Percentiles rank a stretch among this genome's conserved stretches.
These are phyloP conservation scores for Aphodius granarius DNA, from an alignment of 2,888 invertebrate species.

Conservation along the genomic window DNA sequence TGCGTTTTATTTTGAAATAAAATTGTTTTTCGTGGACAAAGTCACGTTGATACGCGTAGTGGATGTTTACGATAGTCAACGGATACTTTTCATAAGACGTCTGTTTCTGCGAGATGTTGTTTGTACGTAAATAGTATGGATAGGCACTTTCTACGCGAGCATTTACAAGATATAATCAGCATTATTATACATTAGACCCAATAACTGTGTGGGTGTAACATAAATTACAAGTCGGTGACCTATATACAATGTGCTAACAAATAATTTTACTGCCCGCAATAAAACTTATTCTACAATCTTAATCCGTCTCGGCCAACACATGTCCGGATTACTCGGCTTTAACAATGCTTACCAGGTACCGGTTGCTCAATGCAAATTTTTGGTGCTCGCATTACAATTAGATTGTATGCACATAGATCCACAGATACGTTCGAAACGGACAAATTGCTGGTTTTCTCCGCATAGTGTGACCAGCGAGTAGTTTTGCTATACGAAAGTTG, in stretches of 20 bases:
- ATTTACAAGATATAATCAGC: constrained; percentile 4
- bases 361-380: not conserved
- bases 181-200: constrained; percentile 8
- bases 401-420: not conserved
- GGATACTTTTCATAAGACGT: too few relatives aligned
- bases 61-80: too few relatives aligned
- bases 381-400: not conserved
- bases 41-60: too few relatives aligned
- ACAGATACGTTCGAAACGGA: not conserved
- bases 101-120: too few relatives aligned
- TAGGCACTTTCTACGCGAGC: too few relatives aligned
- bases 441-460: not conserved
- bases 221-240: not conserved
- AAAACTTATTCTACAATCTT: constrained; percentile 10
- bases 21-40: too few relatives aligned
- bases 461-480: too few relatives aligned
- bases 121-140: too few relatives aligned
- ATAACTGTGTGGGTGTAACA: constrained; percentile 5
- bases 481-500: not conserved
- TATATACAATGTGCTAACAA: constrained; percentile 10
- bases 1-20: too few relatives aligned
- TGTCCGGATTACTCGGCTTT: not conserved
- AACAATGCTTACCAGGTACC: not conserved
- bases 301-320: not conserved
- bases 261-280: constrained; percentile 9